A percentile compares a stretch with the other conserved stretches of the same genome.
These are phyloP conservation scores for Cyphomyrus plagiostoma DNA, from an alignment of 2,113 vertebrate species.

Conservation along the genomic window DNA sequence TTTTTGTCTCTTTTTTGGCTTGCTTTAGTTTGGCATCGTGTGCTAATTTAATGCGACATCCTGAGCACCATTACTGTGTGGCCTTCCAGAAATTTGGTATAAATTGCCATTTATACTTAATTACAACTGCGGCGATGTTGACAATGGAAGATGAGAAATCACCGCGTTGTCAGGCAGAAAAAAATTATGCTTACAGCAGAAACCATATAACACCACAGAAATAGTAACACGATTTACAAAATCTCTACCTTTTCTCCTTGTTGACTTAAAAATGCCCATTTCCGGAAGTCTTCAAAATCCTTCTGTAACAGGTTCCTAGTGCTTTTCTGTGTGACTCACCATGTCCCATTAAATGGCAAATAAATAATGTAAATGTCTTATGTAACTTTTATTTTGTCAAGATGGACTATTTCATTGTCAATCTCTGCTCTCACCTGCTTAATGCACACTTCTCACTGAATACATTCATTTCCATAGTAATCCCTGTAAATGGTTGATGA, in stretches of 20 bases:
- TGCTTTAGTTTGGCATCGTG: neutral
- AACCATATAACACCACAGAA: neutral
- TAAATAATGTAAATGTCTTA: neutral
- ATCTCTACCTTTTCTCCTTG: neutral
- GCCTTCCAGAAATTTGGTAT: neutral
- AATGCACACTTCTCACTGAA: neutral
- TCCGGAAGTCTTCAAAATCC: neutral
- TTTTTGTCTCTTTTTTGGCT: neutral
- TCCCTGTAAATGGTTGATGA: neutral
- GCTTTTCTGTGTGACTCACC: neutral
- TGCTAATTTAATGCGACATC: neutral
- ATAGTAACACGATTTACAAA: neutral
- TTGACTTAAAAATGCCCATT: neutral
- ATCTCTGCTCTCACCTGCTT: neutral
- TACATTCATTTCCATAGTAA: neutral
- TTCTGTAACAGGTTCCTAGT: neutral
- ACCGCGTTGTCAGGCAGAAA: neutral
- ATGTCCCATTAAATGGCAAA: neutral
- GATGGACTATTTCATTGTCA: neutral
- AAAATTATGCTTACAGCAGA: neutral
- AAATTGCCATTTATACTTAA: neutral
- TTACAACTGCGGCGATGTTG: neutral
- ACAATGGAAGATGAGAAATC: neutral
- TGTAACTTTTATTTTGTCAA: neutral
- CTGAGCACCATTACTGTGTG: neutral